These are phyloP conservation scores for Diuraphis noxia DNA, from an alignment of 1,140 invertebrate genomes.

Conservation along the genomic window DNA sequence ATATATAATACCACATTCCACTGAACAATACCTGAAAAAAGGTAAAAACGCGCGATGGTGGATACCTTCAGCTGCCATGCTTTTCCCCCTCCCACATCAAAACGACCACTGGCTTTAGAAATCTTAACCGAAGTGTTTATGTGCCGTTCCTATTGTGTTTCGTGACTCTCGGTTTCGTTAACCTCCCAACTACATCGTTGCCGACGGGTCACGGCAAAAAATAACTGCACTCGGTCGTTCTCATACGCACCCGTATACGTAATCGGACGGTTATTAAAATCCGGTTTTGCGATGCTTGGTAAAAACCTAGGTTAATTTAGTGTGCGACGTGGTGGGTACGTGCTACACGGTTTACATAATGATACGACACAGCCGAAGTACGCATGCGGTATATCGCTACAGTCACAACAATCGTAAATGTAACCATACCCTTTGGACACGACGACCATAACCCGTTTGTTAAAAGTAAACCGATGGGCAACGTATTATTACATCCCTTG, in stretches of 20 bases:
- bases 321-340: not conserved
- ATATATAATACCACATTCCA: not conserved
- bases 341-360: constrained; percentile 13
- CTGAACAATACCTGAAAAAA: not conserved
- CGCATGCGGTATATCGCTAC: not conserved
- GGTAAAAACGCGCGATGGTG: not conserved
- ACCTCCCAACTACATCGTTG: not conserved
- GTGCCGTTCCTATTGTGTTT: constrained; percentile 1
- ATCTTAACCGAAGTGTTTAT: not conserved
- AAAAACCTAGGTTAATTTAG: not conserved
- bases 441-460: not conserved
- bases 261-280: not conserved
- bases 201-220: not conserved
- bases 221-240: constrained; percentile 8
- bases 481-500: not conserved
- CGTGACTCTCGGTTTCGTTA: constrained; percentile 1
- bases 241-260: not conserved
- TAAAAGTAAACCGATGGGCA: not conserved
- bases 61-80: not conserved
- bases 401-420: not conserved
- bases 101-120: not conserved
- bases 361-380: not conserved
- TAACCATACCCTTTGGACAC: not conserved
- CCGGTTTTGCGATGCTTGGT: not conserved
- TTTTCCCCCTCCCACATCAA: not conserved